phyloP scores from a whole-genome alignment of 2,113 vertebrate species.

The Sinocyclocheilus grahami region DNA sequence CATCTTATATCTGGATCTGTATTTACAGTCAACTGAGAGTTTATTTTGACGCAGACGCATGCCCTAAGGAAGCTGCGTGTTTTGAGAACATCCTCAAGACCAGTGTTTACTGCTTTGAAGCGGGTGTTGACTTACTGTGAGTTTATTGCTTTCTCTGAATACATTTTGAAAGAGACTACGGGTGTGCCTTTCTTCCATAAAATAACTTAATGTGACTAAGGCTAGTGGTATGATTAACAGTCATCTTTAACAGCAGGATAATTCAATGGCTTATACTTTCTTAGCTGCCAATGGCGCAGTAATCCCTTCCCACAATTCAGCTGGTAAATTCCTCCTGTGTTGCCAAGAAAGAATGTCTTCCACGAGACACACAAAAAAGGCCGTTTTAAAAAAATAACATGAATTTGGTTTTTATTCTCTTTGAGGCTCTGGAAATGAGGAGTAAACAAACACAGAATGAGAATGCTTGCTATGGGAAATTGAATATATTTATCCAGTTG shows the following conservation, averaged over 20 bases:
- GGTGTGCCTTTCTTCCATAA: slow-evolving; percentile 24
- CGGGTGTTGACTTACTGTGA: background rate
- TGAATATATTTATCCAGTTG: slow-evolving; percentile 14
- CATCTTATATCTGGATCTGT: background rate
- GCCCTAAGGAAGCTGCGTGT: background rate
- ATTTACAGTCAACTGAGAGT: background rate
- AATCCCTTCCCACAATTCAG: slow-evolving; percentile 28
- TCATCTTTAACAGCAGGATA: background rate
- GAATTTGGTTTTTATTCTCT: background rate
- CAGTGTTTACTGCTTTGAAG: slow-evolving; percentile 7
- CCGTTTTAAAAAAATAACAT: background rate
- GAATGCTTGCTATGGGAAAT: slow-evolving; percentile 10
- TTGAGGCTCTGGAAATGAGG: slow-evolving; percentile 19
- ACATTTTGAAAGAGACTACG: slow-evolving; percentile 7
- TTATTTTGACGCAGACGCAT: background rate
- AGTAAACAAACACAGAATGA: slow-evolving; percentile 17
- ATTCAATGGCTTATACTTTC: slow-evolving; percentile 14
- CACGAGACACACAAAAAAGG: slow-evolving; percentile 8
- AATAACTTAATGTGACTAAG: slow-evolving; percentile 27
- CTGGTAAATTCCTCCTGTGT: background rate
- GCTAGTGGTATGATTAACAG: slow-evolving; percentile 1
- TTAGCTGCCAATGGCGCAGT: slow-evolving; percentile 1
- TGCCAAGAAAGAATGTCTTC: background rate
- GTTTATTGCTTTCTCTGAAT: slow-evolving; percentile 9
- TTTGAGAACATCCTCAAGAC: slow-evolving; percentile 9